Evolutionary conservation across 2,797 vertebrate genomes (phyloP).

Genomic region (Oryzias dopingdopingensis): DNA sequence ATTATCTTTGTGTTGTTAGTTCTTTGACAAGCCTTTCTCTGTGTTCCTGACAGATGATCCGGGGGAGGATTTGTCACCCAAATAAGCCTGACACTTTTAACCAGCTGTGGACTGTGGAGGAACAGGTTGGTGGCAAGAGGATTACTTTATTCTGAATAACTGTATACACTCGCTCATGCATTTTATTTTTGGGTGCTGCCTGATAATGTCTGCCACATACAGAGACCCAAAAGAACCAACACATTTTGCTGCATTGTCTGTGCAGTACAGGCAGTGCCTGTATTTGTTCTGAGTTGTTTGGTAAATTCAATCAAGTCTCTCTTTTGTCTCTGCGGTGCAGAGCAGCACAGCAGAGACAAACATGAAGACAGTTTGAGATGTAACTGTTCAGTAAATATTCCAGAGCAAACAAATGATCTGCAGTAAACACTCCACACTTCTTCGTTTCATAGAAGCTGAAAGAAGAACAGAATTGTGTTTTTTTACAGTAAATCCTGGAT

Average conservation of each 20-base stretch:
- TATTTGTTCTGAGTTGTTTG: neutral
- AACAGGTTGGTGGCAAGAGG: slow-evolving; percentile 82
- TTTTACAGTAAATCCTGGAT: too few species aligned
- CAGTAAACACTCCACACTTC: too few species aligned
- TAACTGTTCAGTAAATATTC: neutral
- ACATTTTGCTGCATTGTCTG: neutral
- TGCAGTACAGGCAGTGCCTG: neutral
- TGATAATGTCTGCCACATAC: neutral
- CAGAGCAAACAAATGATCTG: too few species aligned
- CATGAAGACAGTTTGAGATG: neutral
- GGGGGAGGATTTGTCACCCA: slow-evolving; percentile 91
- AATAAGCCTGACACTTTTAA: slow-evolving; percentile 98
- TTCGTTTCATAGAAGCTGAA: too few species aligned
- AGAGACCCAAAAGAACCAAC: neutral
- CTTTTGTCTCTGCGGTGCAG: too few species aligned
- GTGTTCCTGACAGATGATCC: slow-evolving; percentile 86
- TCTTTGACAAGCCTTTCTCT: slow-evolving; percentile 31
- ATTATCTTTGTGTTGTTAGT: slow-evolving; percentile 20
- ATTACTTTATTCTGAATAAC: neutral
- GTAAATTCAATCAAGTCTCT: neutral
- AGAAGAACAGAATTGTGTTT: too few species aligned
- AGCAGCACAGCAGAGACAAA: too few species aligned
- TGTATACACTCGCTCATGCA: neutral
- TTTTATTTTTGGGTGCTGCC: neutral
- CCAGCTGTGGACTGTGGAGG: slow-evolving; percentile 97